Percentiles rank a stretch among this genome's conserved stretches.
Conservation (phyloP, 2,888 invertebrate species). For the Meliscaeva auricollis region DNA sequence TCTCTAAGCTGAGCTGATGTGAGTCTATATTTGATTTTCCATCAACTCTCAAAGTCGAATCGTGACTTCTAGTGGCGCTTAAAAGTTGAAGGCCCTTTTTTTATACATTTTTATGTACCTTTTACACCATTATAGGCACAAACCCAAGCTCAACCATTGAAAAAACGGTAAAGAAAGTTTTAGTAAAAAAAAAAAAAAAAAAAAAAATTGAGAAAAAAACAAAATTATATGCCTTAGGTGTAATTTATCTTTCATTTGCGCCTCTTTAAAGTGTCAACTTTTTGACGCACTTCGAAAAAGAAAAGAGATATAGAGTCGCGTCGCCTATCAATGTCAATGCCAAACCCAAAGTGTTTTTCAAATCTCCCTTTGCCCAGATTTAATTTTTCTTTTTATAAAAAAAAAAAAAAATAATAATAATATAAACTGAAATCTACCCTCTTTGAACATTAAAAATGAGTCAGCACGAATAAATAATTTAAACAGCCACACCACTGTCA, state of each 20-base stretch:
- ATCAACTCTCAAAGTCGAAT: slow-evolving; percentile 76
- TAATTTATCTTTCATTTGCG: slow-evolving; percentile 75
- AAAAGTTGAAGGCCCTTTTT: slow-evolving; percentile 54
- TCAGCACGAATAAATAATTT: slow-evolving; percentile 71
- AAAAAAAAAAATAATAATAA: background rate
- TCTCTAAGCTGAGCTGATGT: slow-evolving; percentile 26
- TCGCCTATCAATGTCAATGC: slow-evolving; percentile 52
- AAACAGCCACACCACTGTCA: slow-evolving; percentile 58
- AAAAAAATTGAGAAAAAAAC: slow-evolving; percentile 46
- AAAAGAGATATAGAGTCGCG: slow-evolving; percentile 30
- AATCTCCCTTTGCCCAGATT: slow-evolving; percentile 28
- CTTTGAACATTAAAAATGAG: slow-evolving; percentile 67
- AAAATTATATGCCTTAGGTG: slow-evolving; percentile 66
- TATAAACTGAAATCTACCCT: slow-evolving; percentile 46
- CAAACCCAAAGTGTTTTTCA: slow-evolving; percentile 64
- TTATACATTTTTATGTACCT: slow-evolving; percentile 37
- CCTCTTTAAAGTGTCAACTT: slow-evolving; percentile 72
- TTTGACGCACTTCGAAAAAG: slow-evolving; percentile 63
- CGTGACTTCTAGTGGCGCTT: slow-evolving; percentile 74
- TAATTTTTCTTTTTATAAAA: background rate
- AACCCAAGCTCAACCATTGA: slow-evolving; percentile 29
- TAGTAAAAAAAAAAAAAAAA: slow-evolving; percentile 41
- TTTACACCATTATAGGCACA: slow-evolving; percentile 2
- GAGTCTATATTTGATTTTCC: slow-evolving; percentile 74
- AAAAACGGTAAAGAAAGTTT: slow-evolving; percentile 50